Base-by-base conservation (phyloP, 2,797 vertebrate genomes). In the Hephaestus fuliginosus region DNA sequence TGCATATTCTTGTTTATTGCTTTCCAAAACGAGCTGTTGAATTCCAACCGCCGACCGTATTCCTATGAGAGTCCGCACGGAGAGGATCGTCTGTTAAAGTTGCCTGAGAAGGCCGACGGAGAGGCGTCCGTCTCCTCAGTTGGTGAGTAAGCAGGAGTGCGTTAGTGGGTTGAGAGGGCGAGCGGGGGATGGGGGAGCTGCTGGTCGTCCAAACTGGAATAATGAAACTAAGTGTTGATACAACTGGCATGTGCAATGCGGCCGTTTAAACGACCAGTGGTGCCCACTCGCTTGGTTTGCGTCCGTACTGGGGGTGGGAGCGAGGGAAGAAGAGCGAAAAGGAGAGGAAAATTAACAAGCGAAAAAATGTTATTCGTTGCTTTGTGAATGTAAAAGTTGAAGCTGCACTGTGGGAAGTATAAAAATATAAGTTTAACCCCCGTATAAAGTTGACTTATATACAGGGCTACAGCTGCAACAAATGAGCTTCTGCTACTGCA, bases 221-320 rank as follows among this genome's bases (percentile, higher is more conserved):
- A 41, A 75, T 55, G 62, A 56, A 72, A 63, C 74, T 61, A 43
- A 66, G 62, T 82, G 82, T 74, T 76, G 87, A 88, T 86, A 22
- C 58, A 52, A 80, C 30, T 46, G 85, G 70, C 43, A 5, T 80
- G 86, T 89, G 84, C 71, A 81, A 74, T 52, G 0, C 0, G 10
- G 77, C 65, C 64, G 7, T 52, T 93, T 89, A 96, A 33, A 78
- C 74, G 3, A 95, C 93, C 84, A 96, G 77, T 0, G 95, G 95
- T 0, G 95, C 94, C 96, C 96, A 96, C 1, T 96, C 92, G 7
- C 93, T 95, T 0, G 18, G 41, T 49, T 2, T 91, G 25, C 87
- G 92, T 88, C 95, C 96, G 2, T 96, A 96, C 96, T 96, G 94
- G 2, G 46, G 11, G 57, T 78, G 30, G 30, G 30, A 36, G 46